Evolutionary conservation across 2,888 invertebrate species (phyloP).

Genomic region (Sceliomorpha sp.): DNA sequence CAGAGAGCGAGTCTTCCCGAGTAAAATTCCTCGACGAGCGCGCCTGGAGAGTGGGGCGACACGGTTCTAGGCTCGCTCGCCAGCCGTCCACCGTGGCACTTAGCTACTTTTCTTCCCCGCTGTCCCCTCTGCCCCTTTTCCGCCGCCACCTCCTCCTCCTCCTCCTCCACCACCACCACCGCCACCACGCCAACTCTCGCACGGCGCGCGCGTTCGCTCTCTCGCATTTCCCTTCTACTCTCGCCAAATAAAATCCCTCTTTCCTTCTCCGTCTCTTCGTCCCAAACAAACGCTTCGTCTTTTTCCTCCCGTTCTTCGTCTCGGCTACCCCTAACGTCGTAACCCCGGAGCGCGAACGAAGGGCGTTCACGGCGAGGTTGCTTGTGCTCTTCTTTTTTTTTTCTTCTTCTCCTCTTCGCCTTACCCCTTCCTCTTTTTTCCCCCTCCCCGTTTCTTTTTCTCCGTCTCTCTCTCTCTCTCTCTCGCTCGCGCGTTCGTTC

Average conservation of each 20-base stretch:
- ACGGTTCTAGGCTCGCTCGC: slow-evolving; percentile 73
- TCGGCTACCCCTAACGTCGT: slow-evolving; percentile 8
- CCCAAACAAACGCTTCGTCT: slow-evolving; percentile 42
- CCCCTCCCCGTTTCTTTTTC: slow-evolving; percentile 39
- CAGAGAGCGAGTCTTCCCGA: slow-evolving; percentile 75
- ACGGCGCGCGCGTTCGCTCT: too few species aligned
- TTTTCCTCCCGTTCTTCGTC: slow-evolving; percentile 21
- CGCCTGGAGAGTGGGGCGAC: slow-evolving; percentile 59
- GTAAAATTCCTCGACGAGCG: slow-evolving; percentile 77
- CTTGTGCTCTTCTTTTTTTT: too few species aligned
- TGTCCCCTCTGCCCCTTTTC: slow-evolving; percentile 19
- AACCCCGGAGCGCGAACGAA: too few species aligned
- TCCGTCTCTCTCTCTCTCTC: slow-evolving; percentile 18
- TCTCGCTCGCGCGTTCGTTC: slow-evolving; percentile 24
- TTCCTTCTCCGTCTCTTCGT: slow-evolving; percentile 41
- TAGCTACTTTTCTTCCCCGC: slow-evolving; percentile 64
- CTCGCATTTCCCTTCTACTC: slow-evolving; percentile 42
- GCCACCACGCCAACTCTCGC: too few species aligned
- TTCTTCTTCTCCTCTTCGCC: slow-evolving; percentile 16
- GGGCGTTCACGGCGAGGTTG: too few species aligned
- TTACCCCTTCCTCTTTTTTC: slow-evolving; percentile 5
- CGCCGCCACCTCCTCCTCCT: too few species aligned
- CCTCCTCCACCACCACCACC: too few species aligned
- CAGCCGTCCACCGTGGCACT: slow-evolving; percentile 76
- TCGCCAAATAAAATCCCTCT: slow-evolving; percentile 50